A percentile compares a stretch with the other conserved stretches of the same genome.
Conservation (phyloP, 2,888 invertebrate genomes). For the Limnephilus marmoratus region DNA sequence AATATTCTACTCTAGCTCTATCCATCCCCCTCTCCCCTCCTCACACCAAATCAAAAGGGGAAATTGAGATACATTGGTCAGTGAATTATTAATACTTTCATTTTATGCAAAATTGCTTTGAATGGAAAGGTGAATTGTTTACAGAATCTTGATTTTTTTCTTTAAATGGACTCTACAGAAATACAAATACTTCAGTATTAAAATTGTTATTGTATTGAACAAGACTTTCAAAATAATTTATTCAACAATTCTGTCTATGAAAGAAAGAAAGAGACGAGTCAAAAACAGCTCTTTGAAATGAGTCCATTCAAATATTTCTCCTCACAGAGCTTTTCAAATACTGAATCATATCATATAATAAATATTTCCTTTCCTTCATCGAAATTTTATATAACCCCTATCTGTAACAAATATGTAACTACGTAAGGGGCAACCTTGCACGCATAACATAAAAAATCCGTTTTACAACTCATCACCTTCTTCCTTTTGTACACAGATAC, state of each 20-base stretch:
- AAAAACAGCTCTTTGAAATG: background rate
- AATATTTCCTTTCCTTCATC: too few relatives aligned
- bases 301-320: background rate
- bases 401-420: background rate
- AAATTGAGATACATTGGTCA: conserved; percentile 9
- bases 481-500: background rate
- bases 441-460: background rate
- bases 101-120: background rate
- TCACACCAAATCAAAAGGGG: conserved; percentile 33
- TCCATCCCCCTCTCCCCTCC: background rate
- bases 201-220: background rate
- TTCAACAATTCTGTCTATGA: background rate
- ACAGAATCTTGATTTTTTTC: background rate
- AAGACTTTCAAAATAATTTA: background rate
- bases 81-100: conserved; percentile 2
- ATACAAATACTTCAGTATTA: background rate
- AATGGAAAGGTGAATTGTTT: background rate
- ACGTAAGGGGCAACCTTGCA: background rate
- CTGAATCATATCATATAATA: too few relatives aligned
- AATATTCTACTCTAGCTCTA: conserved; percentile 19
- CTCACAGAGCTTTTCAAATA: too few relatives aligned
- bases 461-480: background rate
- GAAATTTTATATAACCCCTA: background rate
- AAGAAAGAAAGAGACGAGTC: background rate
- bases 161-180: background rate